phyloP scores from a whole-genome alignment of 2,888 invertebrate species.

The Rhabditoides inermis region DNA sequence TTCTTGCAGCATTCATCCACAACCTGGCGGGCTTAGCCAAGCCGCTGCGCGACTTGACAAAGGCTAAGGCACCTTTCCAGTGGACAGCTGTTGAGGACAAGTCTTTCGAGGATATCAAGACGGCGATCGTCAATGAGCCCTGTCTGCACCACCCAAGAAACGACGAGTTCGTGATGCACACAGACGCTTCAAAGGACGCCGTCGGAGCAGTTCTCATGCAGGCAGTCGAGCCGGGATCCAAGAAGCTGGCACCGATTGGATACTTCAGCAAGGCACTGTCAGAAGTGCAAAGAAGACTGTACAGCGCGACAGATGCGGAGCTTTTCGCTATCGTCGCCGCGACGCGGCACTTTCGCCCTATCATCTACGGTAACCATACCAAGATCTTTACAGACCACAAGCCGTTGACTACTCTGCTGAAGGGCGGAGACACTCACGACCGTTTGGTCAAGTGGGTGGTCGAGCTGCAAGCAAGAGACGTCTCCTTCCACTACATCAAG shows the following conservation, averaged over 20 bases:
- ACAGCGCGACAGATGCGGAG: constrained; percentile 28
- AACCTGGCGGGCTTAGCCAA: constrained; percentile 6
- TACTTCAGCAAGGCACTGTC: constrained; percentile 30
- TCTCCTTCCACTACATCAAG: constrained; percentile 52
- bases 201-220: constrained; percentile 37
- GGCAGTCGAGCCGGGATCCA: neutral
- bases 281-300: constrained; percentile 22
- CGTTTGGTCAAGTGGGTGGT: constrained; percentile 56
- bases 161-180: constrained; percentile 18
- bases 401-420: constrained; percentile 9
- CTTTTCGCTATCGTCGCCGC: constrained; percentile 27
- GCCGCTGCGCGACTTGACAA: constrained; percentile 5
- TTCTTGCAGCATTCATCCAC: constrained; percentile 9
- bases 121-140: neutral
- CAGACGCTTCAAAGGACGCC: constrained; percentile 34
- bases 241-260: constrained; percentile 21
- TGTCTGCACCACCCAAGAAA: constrained; percentile 9
- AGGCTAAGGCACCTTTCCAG: constrained; percentile 3
- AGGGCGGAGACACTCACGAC: constrained; percentile 53
- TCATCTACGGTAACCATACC: constrained; percentile 7
- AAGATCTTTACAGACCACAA: constrained; percentile 12
- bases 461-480: constrained; percentile 52
- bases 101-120: constrained; percentile 1
- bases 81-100: constrained; percentile 6
- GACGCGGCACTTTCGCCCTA: constrained; percentile 11